Base-by-base conservation (phyloP, 2,888 invertebrate species). In the Drosophila ustulata region DNA sequence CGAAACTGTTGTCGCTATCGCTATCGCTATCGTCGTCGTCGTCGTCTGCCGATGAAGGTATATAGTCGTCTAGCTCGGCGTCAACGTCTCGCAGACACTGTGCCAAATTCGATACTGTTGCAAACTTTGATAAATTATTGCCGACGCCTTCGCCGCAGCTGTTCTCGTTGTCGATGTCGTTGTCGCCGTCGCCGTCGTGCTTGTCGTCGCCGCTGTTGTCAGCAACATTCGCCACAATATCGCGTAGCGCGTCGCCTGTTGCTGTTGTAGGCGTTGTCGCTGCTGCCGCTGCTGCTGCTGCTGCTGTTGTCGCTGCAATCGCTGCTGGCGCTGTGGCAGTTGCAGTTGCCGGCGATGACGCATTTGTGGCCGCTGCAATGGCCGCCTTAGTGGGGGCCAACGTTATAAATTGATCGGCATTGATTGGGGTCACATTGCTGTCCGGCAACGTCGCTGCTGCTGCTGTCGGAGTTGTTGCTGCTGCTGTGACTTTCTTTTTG, bases 71-170 rank as follows among this genome's bases (percentile, higher is more conserved):
- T 90, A 92, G 84, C 72, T 92, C 92, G 80, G 92, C 92, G 84
- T 92, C 91, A 77, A 92, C 92, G 92, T 92, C 92, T 89, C 89
- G 89, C 88, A 92, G 90, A 90, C 88, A 92, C 59, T 64, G 92
- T 91, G 92, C 92, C 89, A 93, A 91, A 92, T 92, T 91, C 82
- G 90, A 90, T 90, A 93, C 90, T 91, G 93, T 92, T 80, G 92
- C 90, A 88, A 92, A 92, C 91, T 93, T 93, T 90, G 92, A 87
- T 91, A 92, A 90, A 90, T 90, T 91, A 85, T 89, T 90, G 89
- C 81, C 81, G 85, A 86, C 80, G 85, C 83, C 86, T 73, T 81
- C 77, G 76, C 71, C 80, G 80, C 76, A 82, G 81, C 79, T 76
- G 80, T 84, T 80, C 89, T 72, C 66, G 88, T 61, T 53, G 62